Percentiles rank a stretch among this genome's conserved stretches.
These are phyloP conservation scores for Mus spretus DNA, from an alignment of 2,797 vertebrate species.

Conservation along the genomic window DNA sequence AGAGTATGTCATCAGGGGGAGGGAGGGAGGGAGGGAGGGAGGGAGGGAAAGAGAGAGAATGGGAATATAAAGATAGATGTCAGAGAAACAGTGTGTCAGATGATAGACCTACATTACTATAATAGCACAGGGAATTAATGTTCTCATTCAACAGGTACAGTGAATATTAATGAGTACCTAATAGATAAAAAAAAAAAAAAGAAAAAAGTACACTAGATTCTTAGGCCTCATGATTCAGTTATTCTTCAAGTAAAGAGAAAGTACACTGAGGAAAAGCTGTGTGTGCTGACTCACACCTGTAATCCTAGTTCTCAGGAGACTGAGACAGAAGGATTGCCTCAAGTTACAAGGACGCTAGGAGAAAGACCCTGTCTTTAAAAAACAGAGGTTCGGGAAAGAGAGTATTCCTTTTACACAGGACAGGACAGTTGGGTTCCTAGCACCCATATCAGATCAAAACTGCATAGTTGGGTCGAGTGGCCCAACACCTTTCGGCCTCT, in stretches of 20 bases:
- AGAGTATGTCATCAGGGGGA: constrained; percentile 37
- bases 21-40: not conserved
- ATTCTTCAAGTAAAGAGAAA: constrained; percentile 56
- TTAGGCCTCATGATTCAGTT: constrained; percentile 63
- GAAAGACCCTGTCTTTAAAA: not conserved
- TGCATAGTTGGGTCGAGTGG: too few species aligned
- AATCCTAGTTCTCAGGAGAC: not conserved
- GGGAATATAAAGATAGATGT: not conserved
- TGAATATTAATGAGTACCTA: not conserved
- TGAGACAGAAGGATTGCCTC: not conserved
- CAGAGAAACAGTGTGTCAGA: not conserved
- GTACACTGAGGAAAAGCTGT: not conserved
- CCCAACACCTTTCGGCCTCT: too few species aligned
- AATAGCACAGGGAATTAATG: constrained; percentile 39
- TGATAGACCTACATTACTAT: not conserved
- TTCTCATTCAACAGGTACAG: constrained; percentile 53
- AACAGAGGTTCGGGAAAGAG: too few species aligned
- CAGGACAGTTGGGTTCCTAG: not conserved
- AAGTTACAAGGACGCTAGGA: not conserved
- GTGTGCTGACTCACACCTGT: not conserved
- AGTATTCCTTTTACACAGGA: not conserved
- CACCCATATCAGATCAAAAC: not conserved
- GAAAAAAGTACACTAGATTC: constrained; percentile 46
- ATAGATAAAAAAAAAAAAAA: constrained; percentile 17
- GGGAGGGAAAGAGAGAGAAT: constrained; percentile 5